Evolutionary conservation across 2,113 vertebrate genomes (phyloP).

Genomic region (Poicephalus gulielmi): DNA sequence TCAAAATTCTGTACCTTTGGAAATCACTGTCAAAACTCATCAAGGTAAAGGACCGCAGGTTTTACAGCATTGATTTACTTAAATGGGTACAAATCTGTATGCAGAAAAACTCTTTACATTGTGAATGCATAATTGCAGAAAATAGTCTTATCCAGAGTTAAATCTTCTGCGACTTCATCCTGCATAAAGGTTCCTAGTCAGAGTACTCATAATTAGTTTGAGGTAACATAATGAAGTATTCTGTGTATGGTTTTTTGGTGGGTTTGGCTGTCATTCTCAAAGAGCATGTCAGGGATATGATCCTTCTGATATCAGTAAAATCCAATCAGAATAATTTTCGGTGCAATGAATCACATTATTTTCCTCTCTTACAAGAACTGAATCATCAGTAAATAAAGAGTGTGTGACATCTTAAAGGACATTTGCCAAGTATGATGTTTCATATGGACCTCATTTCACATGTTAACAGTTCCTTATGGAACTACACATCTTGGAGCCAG

Average conservation of each 20-base stretch:
- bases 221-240: not conserved
- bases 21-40: not conserved
- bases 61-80: not conserved
- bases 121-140: not conserved
- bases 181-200: not conserved
- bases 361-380: not conserved
- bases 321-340: not conserved
- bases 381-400: not conserved
- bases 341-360: not conserved
- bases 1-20: not conserved
- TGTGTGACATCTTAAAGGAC: not conserved
- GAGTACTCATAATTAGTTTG: not conserved
- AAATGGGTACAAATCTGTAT: not conserved
- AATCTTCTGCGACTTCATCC: not conserved
- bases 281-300: not conserved
- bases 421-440: not conserved
- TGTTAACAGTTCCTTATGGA: not conserved
- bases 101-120: not conserved
- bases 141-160: not conserved
- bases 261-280: not conserved
- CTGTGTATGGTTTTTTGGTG: not conserved
- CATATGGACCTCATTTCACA: not conserved
- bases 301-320: not conserved
- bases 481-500: not conserved
- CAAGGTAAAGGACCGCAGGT: not conserved